These are phyloP conservation scores for Sylvilagus bachmani DNA, from an alignment of 2,113 vertebrate genomes.

Conservation along the genomic window DNA sequence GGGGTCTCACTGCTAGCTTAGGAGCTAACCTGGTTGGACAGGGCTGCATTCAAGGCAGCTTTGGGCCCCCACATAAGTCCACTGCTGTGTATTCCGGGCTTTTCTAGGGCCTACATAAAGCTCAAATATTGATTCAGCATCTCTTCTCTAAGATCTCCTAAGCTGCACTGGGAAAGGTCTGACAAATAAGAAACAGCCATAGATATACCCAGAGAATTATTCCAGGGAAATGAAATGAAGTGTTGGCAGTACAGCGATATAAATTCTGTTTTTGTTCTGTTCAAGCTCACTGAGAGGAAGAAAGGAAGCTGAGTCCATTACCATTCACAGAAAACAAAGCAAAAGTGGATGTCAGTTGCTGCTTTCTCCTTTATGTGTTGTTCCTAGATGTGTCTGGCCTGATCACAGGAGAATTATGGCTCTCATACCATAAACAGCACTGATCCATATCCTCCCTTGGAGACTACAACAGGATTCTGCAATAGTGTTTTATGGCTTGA, in stretches of 20 bases:
- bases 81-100: conserved; percentile 42
- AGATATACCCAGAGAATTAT: conserved; percentile 67
- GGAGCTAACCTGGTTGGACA: not conserved
- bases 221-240: conserved; percentile 74
- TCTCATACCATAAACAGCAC: conserved; percentile 25
- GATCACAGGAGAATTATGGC: conserved; percentile 56
- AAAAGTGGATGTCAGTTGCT: not conserved
- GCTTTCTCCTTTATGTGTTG: conserved; percentile 26
- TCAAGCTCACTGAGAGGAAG: conserved; percentile 62
- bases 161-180: conserved; percentile 68
- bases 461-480: conserved; percentile 11
- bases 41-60: not conserved
- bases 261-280: conserved; percentile 58
- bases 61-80: not conserved
- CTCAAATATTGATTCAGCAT: conserved; percentile 72
- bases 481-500: conserved; percentile 42
- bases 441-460: conserved; percentile 47
- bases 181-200: conserved; percentile 71
- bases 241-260: conserved; percentile 73
- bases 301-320: conserved; percentile 64
- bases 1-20: not conserved
- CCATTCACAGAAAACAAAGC: conserved; percentile 63
- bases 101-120: conserved; percentile 47
- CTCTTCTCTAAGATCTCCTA: conserved; percentile 71
- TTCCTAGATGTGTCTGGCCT: conserved; percentile 56